A percentile compares a stretch with the other conserved stretches of the same genome.
Evolutionary conservation across 2,797 vertebrate species (phyloP).

Genomic region (Dicrostonyx torquatus): DNA sequence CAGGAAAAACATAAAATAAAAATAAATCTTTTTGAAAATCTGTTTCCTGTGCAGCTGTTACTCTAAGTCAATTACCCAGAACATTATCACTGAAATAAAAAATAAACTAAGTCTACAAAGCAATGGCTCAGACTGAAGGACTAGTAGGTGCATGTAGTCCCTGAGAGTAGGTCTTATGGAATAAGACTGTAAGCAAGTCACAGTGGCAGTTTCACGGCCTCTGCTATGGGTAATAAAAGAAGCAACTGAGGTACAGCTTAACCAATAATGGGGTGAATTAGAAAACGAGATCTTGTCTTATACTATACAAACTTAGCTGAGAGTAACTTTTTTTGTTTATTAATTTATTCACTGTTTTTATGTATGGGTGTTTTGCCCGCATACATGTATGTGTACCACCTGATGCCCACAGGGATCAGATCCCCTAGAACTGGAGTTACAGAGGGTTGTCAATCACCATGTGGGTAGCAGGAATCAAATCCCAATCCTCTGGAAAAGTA

Average conservation of each 20-base stretch:
- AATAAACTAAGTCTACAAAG: slow-evolving; percentile 37
- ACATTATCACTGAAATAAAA: not conserved
- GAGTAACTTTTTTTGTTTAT: not conserved
- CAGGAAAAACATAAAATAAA: not conserved
- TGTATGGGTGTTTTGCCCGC: not conserved
- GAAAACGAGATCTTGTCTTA: not conserved
- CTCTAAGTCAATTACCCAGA: not conserved
- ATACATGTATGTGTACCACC: not conserved
- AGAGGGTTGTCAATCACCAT: not conserved
- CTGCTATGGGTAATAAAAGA: not conserved
- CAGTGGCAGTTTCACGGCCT: not conserved
- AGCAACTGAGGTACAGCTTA: not conserved
- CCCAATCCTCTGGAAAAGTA: not conserved
- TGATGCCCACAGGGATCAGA: not conserved
- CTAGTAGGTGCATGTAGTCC: not conserved
- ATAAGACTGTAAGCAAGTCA: not conserved
- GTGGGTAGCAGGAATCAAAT: not conserved
- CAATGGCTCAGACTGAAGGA: not conserved
- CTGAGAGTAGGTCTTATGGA: not conserved
- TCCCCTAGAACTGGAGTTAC: not conserved
- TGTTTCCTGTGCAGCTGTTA: slow-evolving; percentile 1
- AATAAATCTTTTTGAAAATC: not conserved
- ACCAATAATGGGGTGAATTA: not conserved
- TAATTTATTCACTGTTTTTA: not conserved
- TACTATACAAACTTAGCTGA: not conserved